phyloP scores from a whole-genome alignment of 2,888 invertebrate genomes.

The Conomelus anceps region DNA sequence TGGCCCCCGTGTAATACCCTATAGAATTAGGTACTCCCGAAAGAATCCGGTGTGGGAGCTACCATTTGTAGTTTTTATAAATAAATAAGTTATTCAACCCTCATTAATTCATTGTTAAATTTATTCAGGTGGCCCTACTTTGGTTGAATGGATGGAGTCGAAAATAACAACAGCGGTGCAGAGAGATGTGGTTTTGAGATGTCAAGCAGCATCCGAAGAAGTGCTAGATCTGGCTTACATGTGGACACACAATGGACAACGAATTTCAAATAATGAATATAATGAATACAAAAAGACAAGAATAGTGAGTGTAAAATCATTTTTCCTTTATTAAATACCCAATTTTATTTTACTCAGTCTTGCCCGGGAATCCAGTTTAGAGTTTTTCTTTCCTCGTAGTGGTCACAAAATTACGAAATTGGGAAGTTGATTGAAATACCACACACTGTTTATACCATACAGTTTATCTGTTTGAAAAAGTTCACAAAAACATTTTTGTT shows the following conservation, averaged over 20 bases:
- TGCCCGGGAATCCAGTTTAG: no score
- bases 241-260: conserved; percentile 77
- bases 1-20: no score
- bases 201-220: conserved; percentile 77
- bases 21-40: no score
- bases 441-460: no score
- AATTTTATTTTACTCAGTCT: not conserved
- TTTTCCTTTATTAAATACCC: not conserved
- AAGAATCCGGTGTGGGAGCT: no score
- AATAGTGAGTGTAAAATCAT: conserved; percentile 23
- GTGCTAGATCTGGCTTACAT: conserved; percentile 84
- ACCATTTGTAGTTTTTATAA: no score
- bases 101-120: conserved; percentile 15
- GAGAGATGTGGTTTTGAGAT: conserved; percentile 66
- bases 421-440: no score
- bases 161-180: conserved; percentile 61
- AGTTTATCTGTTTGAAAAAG: no score
- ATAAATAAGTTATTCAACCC: not conserved
- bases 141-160: conserved; percentile 60
- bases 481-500: no score
- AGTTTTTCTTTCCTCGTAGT: no score
- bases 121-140: conserved; percentile 61
- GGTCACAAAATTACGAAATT: no score
- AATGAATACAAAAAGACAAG: conserved; percentile 37
- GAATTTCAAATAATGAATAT: conserved; percentile 37